These are phyloP conservation scores for Temnothorax rugatulus DNA, from an alignment of 2,888 invertebrate species.

Conservation along the genomic window DNA sequence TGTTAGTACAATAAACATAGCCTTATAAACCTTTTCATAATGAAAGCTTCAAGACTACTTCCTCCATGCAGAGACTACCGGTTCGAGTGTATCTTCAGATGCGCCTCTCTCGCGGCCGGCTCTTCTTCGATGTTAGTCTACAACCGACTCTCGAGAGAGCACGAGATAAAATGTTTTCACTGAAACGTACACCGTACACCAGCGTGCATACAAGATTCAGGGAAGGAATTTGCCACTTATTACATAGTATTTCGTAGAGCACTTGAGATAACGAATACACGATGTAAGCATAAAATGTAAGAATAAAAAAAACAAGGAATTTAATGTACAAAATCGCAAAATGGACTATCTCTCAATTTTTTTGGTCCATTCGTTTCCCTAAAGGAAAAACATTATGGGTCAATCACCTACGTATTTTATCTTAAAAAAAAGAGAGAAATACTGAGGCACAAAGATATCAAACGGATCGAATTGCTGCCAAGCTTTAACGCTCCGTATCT, in stretches of 20 bases:
- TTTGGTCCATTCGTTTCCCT: not conserved
- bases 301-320: not conserved
- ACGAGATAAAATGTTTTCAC: slow-evolving; percentile 40
- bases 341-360: not conserved
- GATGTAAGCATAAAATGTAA: not conserved
- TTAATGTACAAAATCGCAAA: not conserved
- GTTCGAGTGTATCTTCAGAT: slow-evolving; percentile 38
- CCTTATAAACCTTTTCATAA: slow-evolving; percentile 17
- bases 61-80: slow-evolving; percentile 12
- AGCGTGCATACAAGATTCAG: not conserved
- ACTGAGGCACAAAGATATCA: slow-evolving; percentile 3
- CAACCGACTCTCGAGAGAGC: slow-evolving; percentile 31
- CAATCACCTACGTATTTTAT: not conserved
- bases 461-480: slow-evolving; percentile 37
- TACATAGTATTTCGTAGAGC: slow-evolving; percentile 7
- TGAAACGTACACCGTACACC: not conserved
- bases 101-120: slow-evolving; percentile 1
- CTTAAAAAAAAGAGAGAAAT: not conserved
- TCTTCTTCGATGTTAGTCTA: slow-evolving; percentile 37
- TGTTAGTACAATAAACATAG: slow-evolving; percentile 8
- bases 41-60: slow-evolving; percentile 30
- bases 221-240: not conserved
- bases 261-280: not conserved
- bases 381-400: not conserved
- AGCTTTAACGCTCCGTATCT: slow-evolving; percentile 29